phyloP scores from a whole-genome alignment of 1,140 invertebrate species.

The Drosophila navojoa region DNA sequence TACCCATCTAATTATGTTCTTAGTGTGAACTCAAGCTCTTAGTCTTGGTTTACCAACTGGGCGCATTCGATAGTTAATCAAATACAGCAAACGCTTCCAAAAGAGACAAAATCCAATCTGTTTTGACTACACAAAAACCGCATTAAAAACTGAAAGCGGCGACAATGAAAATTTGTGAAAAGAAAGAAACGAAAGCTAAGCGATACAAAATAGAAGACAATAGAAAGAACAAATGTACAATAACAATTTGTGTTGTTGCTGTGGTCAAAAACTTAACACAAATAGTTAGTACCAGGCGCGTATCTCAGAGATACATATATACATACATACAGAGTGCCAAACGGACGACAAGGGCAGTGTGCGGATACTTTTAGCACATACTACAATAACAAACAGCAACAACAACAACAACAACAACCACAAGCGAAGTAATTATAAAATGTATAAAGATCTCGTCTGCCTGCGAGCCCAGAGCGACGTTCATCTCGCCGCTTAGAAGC shows the following conservation, averaged over 20 bases:
- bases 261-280: constrained; percentile 8
- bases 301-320: constrained; percentile 25
- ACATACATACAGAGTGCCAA: constrained; percentile 11
- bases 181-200: too few species aligned
- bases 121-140: constrained; percentile 16
- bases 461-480: constrained; percentile 7
- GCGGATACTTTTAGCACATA: constrained; percentile 38
- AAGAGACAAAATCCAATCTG: not conserved
- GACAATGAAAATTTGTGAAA: constrained; percentile 3
- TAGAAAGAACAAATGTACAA: constrained; percentile 6
- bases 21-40: too few species aligned
- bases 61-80: constrained; percentile 16
- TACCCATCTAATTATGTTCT: too few species aligned
- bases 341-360: constrained; percentile 25
- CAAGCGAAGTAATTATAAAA: constrained; percentile 19
- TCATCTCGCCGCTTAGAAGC: constrained; percentile 8
- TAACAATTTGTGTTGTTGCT: constrained; percentile 17
- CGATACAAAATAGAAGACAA: constrained; percentile 7
- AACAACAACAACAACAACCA: constrained; percentile 7
- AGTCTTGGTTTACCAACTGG: not conserved
- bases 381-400: constrained; percentile 10
- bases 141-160: constrained; percentile 14
- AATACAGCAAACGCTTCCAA: not conserved
- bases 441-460: constrained; percentile 38
- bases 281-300: constrained; percentile 6